phyloP scores from a whole-genome alignment of 92 coral and sea anemone genomes.

The Zoanthus sansibaricus region DNA sequence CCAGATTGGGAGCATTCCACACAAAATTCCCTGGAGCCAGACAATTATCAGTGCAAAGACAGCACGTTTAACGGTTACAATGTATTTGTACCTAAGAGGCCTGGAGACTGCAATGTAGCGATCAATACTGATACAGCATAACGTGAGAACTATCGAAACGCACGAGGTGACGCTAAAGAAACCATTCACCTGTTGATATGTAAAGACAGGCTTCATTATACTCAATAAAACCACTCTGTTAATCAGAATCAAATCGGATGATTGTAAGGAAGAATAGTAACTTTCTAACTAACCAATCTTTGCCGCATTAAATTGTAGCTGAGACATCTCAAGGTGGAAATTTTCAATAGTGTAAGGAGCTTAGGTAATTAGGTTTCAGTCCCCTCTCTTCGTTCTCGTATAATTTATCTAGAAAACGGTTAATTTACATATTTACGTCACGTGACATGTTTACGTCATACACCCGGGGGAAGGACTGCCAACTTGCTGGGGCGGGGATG shows the following conservation, averaged over 20 bases:
- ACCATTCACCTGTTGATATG: conserved; percentile 77
- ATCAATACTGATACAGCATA: conserved; percentile 89
- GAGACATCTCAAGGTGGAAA: too few relatives aligned
- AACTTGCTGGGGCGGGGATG: too few relatives aligned
- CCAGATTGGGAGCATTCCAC: conserved; percentile 81
- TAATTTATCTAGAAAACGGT: too few relatives aligned
- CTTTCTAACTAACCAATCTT: too few relatives aligned
- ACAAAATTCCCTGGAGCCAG: conserved; percentile 78
- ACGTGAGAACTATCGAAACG: conserved; percentile 75
- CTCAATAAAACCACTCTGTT: not conserved
- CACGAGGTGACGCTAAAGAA: conserved; percentile 82
- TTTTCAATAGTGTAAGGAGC: too few relatives aligned
- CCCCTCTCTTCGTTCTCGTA: too few relatives aligned
- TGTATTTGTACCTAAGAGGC: conserved; percentile 76
- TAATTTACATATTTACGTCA: too few relatives aligned
- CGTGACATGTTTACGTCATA: too few relatives aligned
- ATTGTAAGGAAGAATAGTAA: too few relatives aligned
- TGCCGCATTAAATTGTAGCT: too few relatives aligned
- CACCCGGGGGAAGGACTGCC: too few relatives aligned
- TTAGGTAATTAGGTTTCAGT: too few relatives aligned
- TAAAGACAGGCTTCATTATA: not conserved
- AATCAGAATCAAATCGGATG: not conserved
- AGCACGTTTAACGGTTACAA: conserved; percentile 80
- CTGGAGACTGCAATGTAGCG: conserved; percentile 90
- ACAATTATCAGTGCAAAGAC: conserved; percentile 62